phyloP scores from a whole-genome alignment of 2,113 vertebrate genomes.

The Platichthys stellatus region DNA sequence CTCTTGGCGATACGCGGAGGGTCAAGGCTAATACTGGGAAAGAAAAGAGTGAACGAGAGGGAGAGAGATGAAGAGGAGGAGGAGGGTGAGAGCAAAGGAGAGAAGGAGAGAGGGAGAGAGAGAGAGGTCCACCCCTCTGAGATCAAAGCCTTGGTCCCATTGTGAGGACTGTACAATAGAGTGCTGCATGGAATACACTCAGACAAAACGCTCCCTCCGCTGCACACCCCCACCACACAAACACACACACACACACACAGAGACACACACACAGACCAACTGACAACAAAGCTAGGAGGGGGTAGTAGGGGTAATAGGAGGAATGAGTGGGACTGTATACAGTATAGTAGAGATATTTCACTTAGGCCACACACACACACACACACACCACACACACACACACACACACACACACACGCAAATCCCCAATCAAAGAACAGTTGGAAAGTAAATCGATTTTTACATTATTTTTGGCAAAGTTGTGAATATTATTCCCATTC shows the following conservation, averaged over 20 bases:
- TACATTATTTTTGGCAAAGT: neutral
- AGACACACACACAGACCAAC: conserved; percentile 43
- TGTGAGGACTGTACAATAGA: conserved; percentile 79
- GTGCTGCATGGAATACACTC: conserved; percentile 48
- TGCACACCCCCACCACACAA: neutral
- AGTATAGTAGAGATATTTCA: conserved; percentile 46
- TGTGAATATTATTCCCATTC: neutral
- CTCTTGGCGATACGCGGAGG: conserved; percentile 56
- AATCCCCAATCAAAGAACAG: too few species aligned
- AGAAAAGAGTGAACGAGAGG: conserved; percentile 22
- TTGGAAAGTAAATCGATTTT: neutral
- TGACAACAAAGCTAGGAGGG: conserved; percentile 58
- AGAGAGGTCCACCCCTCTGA: conserved; percentile 58
- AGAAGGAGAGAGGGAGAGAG: conserved; percentile 10
- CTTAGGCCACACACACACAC: neutral
- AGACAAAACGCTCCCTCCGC: neutral
- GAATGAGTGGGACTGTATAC: conserved; percentile 20
- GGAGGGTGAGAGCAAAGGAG: conserved; percentile 13
- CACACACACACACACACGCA: neutral
- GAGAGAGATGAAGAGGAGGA: conserved; percentile 26
- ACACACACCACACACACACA: neutral
- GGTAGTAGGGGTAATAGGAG: conserved; percentile 43
- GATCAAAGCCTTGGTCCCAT: conserved; percentile 79
- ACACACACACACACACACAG: neutral
- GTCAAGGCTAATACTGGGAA: conserved; percentile 43